A percentile compares a stretch with the other conserved stretches of the same genome.
phyloP scores from a whole-genome alignment of 2,888 invertebrate species.

The Parnassius smintheus region DNA sequence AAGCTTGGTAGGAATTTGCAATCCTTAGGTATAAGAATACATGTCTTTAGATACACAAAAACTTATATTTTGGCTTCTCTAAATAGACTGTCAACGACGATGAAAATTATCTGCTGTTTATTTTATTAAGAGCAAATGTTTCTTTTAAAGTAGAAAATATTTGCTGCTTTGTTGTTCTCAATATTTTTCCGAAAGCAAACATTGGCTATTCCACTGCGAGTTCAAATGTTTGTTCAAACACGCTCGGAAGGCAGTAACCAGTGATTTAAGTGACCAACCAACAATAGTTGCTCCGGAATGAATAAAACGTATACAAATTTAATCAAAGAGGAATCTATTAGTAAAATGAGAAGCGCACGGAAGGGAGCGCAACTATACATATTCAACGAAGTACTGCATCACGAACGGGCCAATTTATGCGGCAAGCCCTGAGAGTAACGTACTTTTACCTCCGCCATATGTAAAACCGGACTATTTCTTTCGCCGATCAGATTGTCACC shows the following conservation, averaged over 20 bases:
- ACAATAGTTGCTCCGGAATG: constrained; percentile 70
- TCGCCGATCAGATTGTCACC: constrained; percentile 70
- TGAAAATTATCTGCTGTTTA: too few species aligned
- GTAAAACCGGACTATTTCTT: constrained; percentile 77
- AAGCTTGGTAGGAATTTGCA: too few species aligned
- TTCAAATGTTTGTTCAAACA: constrained; percentile 39
- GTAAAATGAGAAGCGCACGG: constrained; percentile 80
- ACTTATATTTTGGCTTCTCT: too few species aligned
- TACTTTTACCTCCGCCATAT: constrained; percentile 75
- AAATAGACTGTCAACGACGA: too few species aligned
- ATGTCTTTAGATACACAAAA: too few species aligned
- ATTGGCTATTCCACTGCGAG: constrained; percentile 32
- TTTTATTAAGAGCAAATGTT: too few species aligned
- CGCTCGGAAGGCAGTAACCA: constrained; percentile 48
- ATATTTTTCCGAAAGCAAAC: constrained; percentile 29
- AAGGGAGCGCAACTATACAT: constrained; percentile 80
- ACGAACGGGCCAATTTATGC: constrained; percentile 79
- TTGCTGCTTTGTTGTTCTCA: constrained; percentile 20
- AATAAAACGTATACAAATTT: constrained; percentile 81
- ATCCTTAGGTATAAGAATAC: too few species aligned
- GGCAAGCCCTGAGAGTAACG: constrained; percentile 73
- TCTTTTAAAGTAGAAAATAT: constrained; percentile 1
- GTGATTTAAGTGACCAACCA: constrained; percentile 70
- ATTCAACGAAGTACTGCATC: constrained; percentile 80
- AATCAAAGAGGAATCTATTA: constrained; percentile 82